phyloP scores from a whole-genome alignment of 2,797 vertebrate genomes.

The Phataginus tetradactyla region DNA sequence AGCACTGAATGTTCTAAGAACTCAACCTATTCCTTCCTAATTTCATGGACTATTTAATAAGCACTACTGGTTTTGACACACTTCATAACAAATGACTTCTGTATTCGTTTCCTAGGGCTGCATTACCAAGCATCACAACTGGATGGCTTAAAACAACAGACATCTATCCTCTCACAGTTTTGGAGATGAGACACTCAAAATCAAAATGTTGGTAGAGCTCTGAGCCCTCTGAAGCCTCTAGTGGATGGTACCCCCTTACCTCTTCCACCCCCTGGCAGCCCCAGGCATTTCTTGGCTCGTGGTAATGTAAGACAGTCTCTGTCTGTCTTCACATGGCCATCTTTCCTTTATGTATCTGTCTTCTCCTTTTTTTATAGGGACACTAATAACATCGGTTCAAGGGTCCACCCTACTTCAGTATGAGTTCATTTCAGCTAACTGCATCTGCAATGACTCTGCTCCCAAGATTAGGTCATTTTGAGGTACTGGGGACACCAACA shows the following conservation, averaged over 20 bases:
- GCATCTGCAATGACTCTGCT: neutral
- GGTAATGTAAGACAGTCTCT: neutral
- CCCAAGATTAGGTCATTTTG: neutral
- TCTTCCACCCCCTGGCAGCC: neutral
- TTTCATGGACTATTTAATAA: neutral
- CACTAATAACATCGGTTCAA: neutral
- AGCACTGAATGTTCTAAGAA: neutral
- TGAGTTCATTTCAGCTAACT: neutral
- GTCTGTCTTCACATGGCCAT: neutral
- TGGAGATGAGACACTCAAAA: neutral
- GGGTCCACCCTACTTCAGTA: neutral
- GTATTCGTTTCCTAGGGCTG: neutral
- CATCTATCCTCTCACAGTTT: neutral
- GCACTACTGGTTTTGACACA: neutral
- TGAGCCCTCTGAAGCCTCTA: neutral
- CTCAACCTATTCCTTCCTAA: neutral
- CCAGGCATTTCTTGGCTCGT: neutral
- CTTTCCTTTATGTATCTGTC: neutral
- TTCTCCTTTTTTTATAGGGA: neutral
- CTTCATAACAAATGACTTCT: neutral
- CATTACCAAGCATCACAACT: neutral
- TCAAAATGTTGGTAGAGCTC: neutral
- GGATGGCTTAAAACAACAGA: neutral
- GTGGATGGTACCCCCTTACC: rapidly evolving
- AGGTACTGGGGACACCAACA: neutral